These are phyloP conservation scores for Pandemis heparana DNA, from an alignment of 2,888 invertebrate species.

Conservation along the genomic window DNA sequence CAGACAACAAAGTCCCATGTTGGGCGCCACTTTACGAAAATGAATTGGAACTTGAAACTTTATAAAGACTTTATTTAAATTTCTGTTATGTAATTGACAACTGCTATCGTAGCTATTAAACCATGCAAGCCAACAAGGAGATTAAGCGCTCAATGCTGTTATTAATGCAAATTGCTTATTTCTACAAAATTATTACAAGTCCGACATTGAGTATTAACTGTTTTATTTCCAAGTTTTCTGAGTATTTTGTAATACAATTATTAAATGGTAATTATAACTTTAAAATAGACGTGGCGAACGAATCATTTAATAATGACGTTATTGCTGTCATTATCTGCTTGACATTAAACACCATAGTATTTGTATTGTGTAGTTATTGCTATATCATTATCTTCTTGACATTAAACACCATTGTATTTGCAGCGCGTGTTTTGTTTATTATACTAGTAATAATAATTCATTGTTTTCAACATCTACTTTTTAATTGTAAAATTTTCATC, in stretches of 20 bases:
- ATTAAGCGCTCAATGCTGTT: conserved; percentile 30
- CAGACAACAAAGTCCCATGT: not conserved
- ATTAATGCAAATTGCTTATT: conserved; percentile 37
- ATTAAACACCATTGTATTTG: not conserved
- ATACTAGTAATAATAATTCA: too few species aligned
- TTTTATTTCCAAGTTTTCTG: conserved; percentile 14
- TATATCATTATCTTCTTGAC: not conserved
- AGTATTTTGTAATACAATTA: conserved; percentile 13
- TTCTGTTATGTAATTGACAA: not conserved
- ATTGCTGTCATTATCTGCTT: not conserved
- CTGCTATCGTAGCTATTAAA: conserved; percentile 18
- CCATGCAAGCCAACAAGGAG: conserved; percentile 33
- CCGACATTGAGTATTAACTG: conserved; percentile 24
- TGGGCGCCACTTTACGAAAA: conserved; percentile 8
- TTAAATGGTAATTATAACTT: not conserved
- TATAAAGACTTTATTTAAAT: not conserved
- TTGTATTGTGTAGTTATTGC: too few species aligned
- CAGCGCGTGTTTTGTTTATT: too few species aligned
- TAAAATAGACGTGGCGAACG: not conserved
- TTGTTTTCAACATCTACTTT: too few species aligned
- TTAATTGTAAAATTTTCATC: too few species aligned
- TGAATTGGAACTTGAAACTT: not conserved
- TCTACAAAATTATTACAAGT: conserved; percentile 31
- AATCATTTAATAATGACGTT: not conserved
- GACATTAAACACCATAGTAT: not conserved